These are phyloP conservation scores for Vannuccia rotundouncinata DNA, from an alignment of 2,888 invertebrate genomes.

Conservation along the genomic window DNA sequence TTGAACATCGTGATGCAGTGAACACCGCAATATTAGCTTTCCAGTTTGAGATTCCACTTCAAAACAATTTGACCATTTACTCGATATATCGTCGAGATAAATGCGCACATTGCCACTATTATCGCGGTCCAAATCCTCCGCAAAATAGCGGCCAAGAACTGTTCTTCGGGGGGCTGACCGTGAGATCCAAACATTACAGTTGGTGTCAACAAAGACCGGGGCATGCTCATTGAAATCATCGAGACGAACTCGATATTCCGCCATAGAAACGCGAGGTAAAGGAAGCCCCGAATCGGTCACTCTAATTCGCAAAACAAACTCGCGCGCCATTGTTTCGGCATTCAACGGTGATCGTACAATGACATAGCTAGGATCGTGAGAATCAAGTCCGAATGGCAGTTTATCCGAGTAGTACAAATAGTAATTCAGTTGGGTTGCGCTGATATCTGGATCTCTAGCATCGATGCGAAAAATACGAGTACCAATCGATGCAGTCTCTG, in stretches of 20 bases:
- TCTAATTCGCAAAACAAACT: not conserved
- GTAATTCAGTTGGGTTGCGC: conserved; percentile 20
- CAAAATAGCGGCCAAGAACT: conserved; percentile 29
- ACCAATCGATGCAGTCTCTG: conserved; percentile 30
- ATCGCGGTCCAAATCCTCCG: conserved; percentile 38
- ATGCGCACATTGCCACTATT: conserved; percentile 8
- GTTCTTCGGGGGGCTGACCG: not conserved
- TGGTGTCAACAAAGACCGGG: conserved; percentile 29
- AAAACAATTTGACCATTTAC: conserved; percentile 24
- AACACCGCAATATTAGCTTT: not conserved
- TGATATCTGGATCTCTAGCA: conserved; percentile 37
- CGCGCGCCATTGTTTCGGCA: conserved; percentile 35
- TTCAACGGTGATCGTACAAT: conserved; percentile 1
- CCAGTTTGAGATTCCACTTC: conserved; percentile 25
- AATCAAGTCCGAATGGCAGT: conserved; percentile 27
- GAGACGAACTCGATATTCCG: conserved; percentile 22
- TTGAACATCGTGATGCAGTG: not conserved
- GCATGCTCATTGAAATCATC: conserved; percentile 31
- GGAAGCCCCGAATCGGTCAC: conserved; percentile 37
- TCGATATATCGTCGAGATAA: not conserved
- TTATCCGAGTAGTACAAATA: conserved; percentile 24
- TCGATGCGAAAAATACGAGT: conserved; percentile 32
- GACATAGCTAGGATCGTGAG: not conserved
- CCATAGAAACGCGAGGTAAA: conserved; percentile 24
- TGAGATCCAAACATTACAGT: conserved; percentile 6